Evolutionary conservation across 2,888 invertebrate genomes (phyloP), one percentile per base, ranked within the genome.

Genomic region (Nymphalis polychloros): DNA sequence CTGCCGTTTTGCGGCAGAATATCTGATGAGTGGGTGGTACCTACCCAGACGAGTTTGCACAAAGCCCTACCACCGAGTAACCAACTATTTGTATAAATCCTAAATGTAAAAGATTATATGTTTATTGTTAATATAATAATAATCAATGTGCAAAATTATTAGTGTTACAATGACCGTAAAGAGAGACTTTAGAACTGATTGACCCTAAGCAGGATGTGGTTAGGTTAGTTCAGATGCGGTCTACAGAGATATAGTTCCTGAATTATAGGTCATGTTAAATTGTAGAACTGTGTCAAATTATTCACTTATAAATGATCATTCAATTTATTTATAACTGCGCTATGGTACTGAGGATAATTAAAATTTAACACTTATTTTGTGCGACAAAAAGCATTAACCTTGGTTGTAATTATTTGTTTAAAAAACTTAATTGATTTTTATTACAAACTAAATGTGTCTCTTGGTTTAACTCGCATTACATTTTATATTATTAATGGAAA

Each of bases 121-220:
- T 23, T 23, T 23, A 1, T 23, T 3, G 23, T 35, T 8, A 35
- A 35, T 8, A 35, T 1, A 10, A 41, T 2, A 41, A 55, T 17
- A 7, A 31, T 55, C 6, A 27, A 16, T 17, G 17, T n/a, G 7
- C 27, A 8, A 16, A n/a, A 17, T 31, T n/a, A 57, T 57, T 35
- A 17, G 35, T 57, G 19, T 35, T 8, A 35, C 57, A 19, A 57
- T 31, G 23, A 57, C n/a, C 35, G 57, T 35, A 35, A 48, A 7
- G n/a, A 48, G 63, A 59, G 35, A 41, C 63, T 63, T 67, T 53
- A 73, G 65, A 71, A 70, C 71, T 76, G 77, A 79, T 78, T 79
- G 79, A 66, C 64, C 66, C 73, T 82, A 84, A 84, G 82, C 81
- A 84, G 85, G 87, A 87, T 83, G 84, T 78, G 73, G 79, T 80